Base-by-base conservation (phyloP, 2,888 invertebrate genomes). In the Parnassius glacialis region DNA sequence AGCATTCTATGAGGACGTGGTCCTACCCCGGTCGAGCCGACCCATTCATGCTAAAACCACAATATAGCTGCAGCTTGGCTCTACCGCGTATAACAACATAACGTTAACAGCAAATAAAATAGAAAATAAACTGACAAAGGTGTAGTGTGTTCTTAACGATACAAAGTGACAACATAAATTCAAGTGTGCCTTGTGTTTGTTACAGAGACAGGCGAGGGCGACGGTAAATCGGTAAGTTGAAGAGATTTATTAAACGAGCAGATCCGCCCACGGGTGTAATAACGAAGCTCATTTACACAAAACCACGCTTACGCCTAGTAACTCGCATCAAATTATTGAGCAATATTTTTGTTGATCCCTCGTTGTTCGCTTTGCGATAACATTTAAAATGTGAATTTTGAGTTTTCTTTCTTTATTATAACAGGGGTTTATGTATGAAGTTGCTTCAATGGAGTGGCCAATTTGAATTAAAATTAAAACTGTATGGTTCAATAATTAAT, bases 191-290 rank as follows among this genome's bases (percentile, higher is more conserved):
- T 64, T 61, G 2, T 62, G 52, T 54, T 57, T 53, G 56, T 57
- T 59, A 47, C 61, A 64, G 58, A 55, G 12, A 12, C 47, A 9
- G 51, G 41, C 44, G 58, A 57, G 58, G 58, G 41, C 34, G 48
- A 43, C 50, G 56, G 55, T 16, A 58, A 51, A 55, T 58, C 54
- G 62, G 62, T 62, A 55, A 62, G 62, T 62, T 62, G 34, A 45
- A 9, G n/a, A 12, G 42, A 57, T 57, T 54, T 54, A 58, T 58
- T 13, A 11, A 43, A 53, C 48, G 11, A 13, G 10, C 10, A 2
- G 48, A 34, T n/a, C 20, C 20, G 44, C 11, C 5, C 12, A 34
- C 52, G 25, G 11, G 44, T 54, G n/a, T 42, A 10, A 47, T 52
- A 61, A 56, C 13, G 44, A 55, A 58, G 52, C 44, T 44, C 44